phyloP scores from a whole-genome alignment of 2,113 vertebrate genomes.

The Lophius piscatorius region DNA sequence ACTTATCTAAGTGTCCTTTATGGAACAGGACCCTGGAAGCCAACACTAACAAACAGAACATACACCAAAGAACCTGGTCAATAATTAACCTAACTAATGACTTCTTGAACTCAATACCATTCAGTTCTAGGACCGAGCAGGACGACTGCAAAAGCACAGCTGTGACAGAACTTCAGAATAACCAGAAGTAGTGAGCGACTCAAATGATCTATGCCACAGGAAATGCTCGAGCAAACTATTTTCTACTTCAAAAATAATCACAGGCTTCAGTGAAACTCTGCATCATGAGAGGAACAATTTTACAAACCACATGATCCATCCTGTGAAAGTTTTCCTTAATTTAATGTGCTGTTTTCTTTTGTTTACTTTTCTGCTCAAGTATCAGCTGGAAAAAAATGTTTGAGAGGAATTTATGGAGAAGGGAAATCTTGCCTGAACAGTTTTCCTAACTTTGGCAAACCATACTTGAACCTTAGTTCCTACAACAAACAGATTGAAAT shows the following conservation, averaged over 20 bases:
- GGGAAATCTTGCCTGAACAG: not conserved
- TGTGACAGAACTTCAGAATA: not conserved
- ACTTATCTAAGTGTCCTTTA: too few relatives aligned
- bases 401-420: slow-evolving; percentile 10
- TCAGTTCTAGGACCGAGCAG: not conserved
- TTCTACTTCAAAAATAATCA: slow-evolving; percentile 30
- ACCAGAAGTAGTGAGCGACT: slow-evolving; percentile 1
- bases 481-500: not conserved
- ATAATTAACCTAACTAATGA: slow-evolving; percentile 13
- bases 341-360: slow-evolving; percentile 16
- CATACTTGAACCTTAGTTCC: not conserved
- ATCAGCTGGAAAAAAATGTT: slow-evolving; percentile 2
- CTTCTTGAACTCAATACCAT: not conserved
- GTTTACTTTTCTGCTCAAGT: slow-evolving; percentile 24
- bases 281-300: not conserved
- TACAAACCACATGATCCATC: slow-evolving; percentile 10
- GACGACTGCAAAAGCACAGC: not conserved
- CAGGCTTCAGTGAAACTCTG: slow-evolving; percentile 6
- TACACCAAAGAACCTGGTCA: not conserved
- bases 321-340: slow-evolving; percentile 21
- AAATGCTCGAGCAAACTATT: slow-evolving; percentile 22
- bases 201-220: slow-evolving; percentile 15
- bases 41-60: slow-evolving; percentile 23
- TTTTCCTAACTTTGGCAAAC: slow-evolving; percentile 7
- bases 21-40: not conserved